Evolutionary conservation across 2,888 invertebrate species (phyloP).

Genomic region (Lutraria lutraria): DNA sequence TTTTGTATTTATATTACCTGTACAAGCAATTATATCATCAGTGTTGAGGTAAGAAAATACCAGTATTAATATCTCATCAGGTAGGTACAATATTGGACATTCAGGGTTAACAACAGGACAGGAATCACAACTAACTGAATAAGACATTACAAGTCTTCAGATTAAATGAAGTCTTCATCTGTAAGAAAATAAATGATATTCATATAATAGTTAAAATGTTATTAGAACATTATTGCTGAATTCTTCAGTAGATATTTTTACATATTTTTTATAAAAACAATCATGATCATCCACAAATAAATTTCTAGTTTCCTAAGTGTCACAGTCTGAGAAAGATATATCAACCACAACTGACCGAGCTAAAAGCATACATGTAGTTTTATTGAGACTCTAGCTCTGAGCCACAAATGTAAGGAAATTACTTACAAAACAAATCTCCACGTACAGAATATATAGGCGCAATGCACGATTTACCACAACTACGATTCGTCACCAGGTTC

Average conservation of each 20-base stretch:
- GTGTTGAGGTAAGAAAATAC: constrained; percentile 64
- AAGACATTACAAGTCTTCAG: constrained; percentile 42
- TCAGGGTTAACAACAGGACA: constrained; percentile 28
- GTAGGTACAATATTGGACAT: constrained; percentile 52
- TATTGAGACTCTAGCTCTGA: no score
- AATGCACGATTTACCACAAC: not conserved
- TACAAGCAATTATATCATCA: constrained; percentile 51
- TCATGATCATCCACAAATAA: no score
- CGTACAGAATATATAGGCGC: not conserved
- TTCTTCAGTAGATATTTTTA: no score
- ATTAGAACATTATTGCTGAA: no score
- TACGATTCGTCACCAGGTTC: not conserved
- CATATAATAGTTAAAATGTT: not conserved
- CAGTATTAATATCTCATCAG: constrained; percentile 63
- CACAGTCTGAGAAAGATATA: no score
- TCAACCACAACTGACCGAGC: no score
- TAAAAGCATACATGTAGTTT: no score
- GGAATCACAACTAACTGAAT: constrained; percentile 11
- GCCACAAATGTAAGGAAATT: no score
- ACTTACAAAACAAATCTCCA: constrained; percentile 4
- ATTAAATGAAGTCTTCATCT: not conserved
- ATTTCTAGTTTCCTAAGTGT: no score
- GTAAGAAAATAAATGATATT: not conserved
- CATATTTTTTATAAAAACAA: no score
- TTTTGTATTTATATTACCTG: constrained; percentile 33